Evolutionary conservation across 35 echinoderm and acorn worm genomes (phyloP).

Genomic region (Heliocidaris erythrogramma): DNA sequence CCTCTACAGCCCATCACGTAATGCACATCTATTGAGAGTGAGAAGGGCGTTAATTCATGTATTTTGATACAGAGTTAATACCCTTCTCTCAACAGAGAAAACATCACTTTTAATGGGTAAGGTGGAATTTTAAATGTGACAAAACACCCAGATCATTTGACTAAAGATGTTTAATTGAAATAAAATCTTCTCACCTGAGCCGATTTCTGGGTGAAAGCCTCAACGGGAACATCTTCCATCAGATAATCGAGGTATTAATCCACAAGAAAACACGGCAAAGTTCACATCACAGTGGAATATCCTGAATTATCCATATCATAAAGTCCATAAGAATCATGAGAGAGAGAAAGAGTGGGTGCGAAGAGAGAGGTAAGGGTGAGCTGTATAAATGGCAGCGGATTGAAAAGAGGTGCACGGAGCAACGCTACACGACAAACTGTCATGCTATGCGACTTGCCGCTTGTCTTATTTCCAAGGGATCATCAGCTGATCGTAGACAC

Average conservation of each 20-base stretch:
- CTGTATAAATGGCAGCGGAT: not conserved
- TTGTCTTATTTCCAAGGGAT: not conserved
- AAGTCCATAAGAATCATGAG: not conserved
- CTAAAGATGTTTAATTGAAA: not conserved
- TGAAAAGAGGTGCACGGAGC: not conserved
- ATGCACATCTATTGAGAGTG: too few species aligned
- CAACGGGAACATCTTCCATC: conserved; percentile 23
- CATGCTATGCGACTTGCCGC: not conserved
- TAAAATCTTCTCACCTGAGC: not conserved
- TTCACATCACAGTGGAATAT: not conserved
- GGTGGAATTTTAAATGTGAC: too few species aligned
- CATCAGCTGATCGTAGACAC: not conserved
- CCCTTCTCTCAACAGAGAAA: too few species aligned
- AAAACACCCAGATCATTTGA: not conserved
- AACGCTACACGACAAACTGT: not conserved
- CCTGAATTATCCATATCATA: conserved; percentile 28
- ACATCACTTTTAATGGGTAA: too few species aligned
- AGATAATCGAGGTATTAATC: not conserved
- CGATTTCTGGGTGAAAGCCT: conserved; percentile 9
- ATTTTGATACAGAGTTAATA: too few species aligned
- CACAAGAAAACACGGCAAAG: not conserved
- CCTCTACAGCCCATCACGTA: too few species aligned
- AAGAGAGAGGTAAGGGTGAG: not conserved
- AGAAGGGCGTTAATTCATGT: too few species aligned
- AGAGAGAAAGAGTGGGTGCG: not conserved